These are phyloP conservation scores for Lordiphosa fenestrarum DNA, from an alignment of 2,888 invertebrate species.

Conservation along the genomic window DNA sequence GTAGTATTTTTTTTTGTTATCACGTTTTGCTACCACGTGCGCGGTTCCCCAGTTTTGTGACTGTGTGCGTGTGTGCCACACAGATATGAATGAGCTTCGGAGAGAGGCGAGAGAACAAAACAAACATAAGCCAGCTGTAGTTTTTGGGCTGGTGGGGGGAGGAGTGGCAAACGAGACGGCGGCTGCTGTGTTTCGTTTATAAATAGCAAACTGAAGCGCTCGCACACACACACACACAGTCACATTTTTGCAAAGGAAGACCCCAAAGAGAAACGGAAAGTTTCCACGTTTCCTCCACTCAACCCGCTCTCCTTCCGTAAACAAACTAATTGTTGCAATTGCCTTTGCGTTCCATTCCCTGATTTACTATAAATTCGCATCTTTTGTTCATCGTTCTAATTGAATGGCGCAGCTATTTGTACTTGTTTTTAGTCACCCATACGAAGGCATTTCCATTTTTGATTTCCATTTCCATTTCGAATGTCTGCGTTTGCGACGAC, in stretches of 20 bases:
- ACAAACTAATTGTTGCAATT: slow-evolving; percentile 44
- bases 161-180: too few relatives aligned
- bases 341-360: not conserved
- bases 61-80: not conserved
- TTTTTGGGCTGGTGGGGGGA: slow-evolving; percentile 14
- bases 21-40: slow-evolving; percentile 80
- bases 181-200: slow-evolving; percentile 27
- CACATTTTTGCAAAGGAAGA: slow-evolving; percentile 12
- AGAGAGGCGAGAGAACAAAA: slow-evolving; percentile 20
- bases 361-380: slow-evolving; percentile 15
- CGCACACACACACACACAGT: slow-evolving; percentile 9
- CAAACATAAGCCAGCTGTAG: slow-evolving; percentile 26
- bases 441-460: too few relatives aligned
- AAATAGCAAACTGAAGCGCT: slow-evolving; percentile 42
- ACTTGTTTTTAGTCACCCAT: too few relatives aligned
- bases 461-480: too few relatives aligned
- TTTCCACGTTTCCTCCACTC: not conserved
- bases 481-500: too few relatives aligned
- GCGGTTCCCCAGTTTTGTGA: slow-evolving; percentile 45
- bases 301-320: slow-evolving; percentile 18
- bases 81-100: slow-evolving; percentile 12
- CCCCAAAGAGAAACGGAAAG: slow-evolving; percentile 26
- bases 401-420: slow-evolving; percentile 17
- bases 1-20: slow-evolving; percentile 66
- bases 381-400: slow-evolving; percentile 30